Conservation (phyloP, 2,888 invertebrate species). For the Unio delphinus region DNA sequence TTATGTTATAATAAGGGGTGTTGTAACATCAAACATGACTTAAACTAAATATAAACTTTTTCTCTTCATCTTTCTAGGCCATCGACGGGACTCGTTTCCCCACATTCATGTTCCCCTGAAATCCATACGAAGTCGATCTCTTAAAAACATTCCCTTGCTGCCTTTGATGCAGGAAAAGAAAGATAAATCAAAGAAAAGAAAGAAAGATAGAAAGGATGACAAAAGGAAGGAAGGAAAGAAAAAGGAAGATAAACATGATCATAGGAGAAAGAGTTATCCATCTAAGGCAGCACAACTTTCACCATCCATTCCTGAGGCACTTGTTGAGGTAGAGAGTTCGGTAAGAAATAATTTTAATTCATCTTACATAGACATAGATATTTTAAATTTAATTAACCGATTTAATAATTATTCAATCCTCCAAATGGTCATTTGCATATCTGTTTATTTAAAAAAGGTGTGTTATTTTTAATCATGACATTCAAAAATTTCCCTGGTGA, state of each 20-base stretch:
- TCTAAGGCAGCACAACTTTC: constrained; percentile 54
- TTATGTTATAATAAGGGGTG: not conserved
- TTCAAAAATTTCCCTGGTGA: not conserved
- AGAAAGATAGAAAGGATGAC: constrained; percentile 30
- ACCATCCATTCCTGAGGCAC: constrained; percentile 57
- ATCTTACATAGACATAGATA: no score
- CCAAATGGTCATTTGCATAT: no score
- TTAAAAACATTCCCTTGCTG: constrained; percentile 30
- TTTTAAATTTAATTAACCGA: no score
- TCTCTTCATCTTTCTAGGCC: constrained; percentile 39
- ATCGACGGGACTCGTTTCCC: constrained; percentile 58
- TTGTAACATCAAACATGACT: not conserved
- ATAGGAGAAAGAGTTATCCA: constrained; percentile 48
- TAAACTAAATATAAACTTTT: not conserved
- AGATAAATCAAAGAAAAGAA: constrained; percentile 35
- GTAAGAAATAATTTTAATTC: constrained; percentile 14
- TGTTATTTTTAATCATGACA: not conserved
- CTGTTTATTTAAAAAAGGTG: not conserved
- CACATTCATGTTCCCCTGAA: constrained; percentile 62
- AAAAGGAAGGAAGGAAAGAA: constrained; percentile 53
- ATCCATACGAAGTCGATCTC: constrained; percentile 51
- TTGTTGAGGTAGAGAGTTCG: constrained; percentile 45
- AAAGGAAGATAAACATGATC: constrained; percentile 26
- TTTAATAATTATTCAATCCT: no score
- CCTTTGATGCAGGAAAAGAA: constrained; percentile 23